A percentile compares a stretch with the other conserved stretches of the same genome.
Conservation (phyloP, 2,888 invertebrate genomes). For the Trypoxylon attenuatum region DNA sequence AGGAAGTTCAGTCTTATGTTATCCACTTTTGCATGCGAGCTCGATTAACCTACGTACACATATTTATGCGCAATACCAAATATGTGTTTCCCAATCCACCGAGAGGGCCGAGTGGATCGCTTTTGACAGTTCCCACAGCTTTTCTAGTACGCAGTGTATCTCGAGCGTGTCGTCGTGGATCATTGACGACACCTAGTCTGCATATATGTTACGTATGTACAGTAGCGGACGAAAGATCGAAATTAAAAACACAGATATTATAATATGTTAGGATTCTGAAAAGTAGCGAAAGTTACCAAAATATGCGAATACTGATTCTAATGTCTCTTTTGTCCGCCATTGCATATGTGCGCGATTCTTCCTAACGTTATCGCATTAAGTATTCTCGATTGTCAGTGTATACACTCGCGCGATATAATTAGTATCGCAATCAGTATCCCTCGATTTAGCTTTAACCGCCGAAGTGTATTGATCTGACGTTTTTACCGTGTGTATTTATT, state of each 20-base stretch:
- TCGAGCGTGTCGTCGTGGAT: too few relatives aligned
- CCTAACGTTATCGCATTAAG: too few relatives aligned
- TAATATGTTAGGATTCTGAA: too few relatives aligned
- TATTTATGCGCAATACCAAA: conserved; percentile 30
- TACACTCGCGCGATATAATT: not conserved
- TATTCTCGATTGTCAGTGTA: not conserved
- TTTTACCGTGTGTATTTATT: conserved; percentile 27
- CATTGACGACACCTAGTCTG: too few relatives aligned
- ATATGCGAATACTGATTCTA: too few relatives aligned
- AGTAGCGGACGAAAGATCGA: too few relatives aligned
- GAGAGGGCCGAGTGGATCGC: not conserved
- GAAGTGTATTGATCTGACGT: not conserved
- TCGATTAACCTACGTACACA: conserved; percentile 20
- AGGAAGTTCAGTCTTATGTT: conserved; percentile 6
- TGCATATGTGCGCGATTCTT: too few relatives aligned
- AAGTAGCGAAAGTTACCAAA: too few relatives aligned
- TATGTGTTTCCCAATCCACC: conserved; percentile 10
- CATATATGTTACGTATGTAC: too few relatives aligned
- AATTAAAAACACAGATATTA: too few relatives aligned
- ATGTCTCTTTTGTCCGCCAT: too few relatives aligned
- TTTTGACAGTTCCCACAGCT: not conserved
- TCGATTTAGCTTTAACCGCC: conserved; percentile 26
- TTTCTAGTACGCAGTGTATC: not conserved
- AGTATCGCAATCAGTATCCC: not conserved
- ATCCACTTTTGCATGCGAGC: conserved; percentile 31